Evolutionary conservation across 2,797 vertebrate species (phyloP).

Genomic region (Centropyge bicolor): DNA sequence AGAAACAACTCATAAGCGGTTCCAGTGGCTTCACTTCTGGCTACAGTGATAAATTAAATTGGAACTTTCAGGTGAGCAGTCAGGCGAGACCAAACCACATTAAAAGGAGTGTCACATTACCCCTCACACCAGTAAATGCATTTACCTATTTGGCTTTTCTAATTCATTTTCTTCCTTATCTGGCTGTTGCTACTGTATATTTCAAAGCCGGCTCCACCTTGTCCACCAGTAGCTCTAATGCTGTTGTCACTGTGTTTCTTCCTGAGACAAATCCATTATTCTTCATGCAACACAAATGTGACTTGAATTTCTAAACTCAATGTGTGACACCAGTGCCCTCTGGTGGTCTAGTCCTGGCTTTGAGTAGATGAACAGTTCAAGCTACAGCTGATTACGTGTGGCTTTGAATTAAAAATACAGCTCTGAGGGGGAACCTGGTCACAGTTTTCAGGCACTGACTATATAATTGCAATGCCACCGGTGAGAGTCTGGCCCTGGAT

Average conservation of each 20-base stretch:
- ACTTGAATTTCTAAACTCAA: conserved; percentile 40
- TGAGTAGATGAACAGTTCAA: not conserved
- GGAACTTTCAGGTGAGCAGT: conserved; percentile 74
- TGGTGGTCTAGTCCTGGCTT: conserved; percentile 58
- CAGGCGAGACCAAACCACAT: conserved; percentile 67
- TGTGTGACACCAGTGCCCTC: conserved; percentile 79
- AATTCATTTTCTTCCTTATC: conserved; percentile 56
- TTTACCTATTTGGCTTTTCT: conserved; percentile 69
- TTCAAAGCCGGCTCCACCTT: conserved; percentile 48
- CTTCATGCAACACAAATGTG: conserved; percentile 49
- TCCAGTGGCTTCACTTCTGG: conserved; percentile 57
- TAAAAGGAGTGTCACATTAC: conserved; percentile 74
- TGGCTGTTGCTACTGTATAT: conserved; percentile 44
- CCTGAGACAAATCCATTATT: conserved; percentile 54
- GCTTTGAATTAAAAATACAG: not conserved
- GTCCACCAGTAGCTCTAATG: conserved; percentile 48
- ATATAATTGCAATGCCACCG: not conserved
- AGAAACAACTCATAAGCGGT: conserved; percentile 56
- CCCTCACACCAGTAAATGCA: conserved; percentile 59
- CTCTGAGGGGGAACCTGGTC: not conserved
- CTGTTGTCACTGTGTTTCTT: conserved; percentile 38
- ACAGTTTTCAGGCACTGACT: not conserved
- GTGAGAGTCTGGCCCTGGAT: not conserved
- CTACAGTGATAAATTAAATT: conserved; percentile 77
- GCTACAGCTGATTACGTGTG: not conserved